These are phyloP conservation scores for Pilophorus perplexus DNA, from an alignment of 2,888 invertebrate species.

Conservation along the genomic window DNA sequence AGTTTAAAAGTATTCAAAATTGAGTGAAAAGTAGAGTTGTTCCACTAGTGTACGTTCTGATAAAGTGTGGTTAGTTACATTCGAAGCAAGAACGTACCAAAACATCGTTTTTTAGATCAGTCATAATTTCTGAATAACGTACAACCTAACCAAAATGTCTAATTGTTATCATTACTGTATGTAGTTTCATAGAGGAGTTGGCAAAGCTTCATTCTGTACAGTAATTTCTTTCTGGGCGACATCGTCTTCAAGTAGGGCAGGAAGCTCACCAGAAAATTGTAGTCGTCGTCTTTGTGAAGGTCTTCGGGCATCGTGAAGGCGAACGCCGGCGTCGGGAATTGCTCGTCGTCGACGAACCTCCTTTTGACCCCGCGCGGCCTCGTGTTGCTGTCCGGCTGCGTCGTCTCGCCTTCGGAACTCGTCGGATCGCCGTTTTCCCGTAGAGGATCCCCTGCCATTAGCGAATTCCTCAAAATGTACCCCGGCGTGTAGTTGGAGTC, in stretches of 20 bases:
- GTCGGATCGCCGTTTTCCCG: not conserved
- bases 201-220: conserved; percentile 53
- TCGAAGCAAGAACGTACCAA: too few relatives aligned
- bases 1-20: too few relatives aligned
- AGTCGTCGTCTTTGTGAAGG: conserved; percentile 52
- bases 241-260: conserved; percentile 51
- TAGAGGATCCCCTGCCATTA: not conserved
- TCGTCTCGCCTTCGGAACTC: conserved; percentile 30
- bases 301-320: conserved; percentile 5
- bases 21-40: too few relatives aligned
- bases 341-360: conserved; percentile 2
- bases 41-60: too few relatives aligned
- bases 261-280: conserved; percentile 53
- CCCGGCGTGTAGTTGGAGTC: conserved; percentile 10
- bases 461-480: conserved; percentile 23
- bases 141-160: too few relatives aligned
- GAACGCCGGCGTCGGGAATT: not conserved
- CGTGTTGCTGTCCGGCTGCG: conserved; percentile 50
- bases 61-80: too few relatives aligned
- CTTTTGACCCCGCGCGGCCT: conserved; percentile 27
- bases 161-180: too few relatives aligned
- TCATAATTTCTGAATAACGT: too few relatives aligned
- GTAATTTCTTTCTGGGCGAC: conserved; percentile 52
- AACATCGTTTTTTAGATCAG: too few relatives aligned
- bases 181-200: conserved; percentile 51